Evolutionary conservation across 2,113 vertebrate species (phyloP).

Genomic region (Argyrosomus japonicus): DNA sequence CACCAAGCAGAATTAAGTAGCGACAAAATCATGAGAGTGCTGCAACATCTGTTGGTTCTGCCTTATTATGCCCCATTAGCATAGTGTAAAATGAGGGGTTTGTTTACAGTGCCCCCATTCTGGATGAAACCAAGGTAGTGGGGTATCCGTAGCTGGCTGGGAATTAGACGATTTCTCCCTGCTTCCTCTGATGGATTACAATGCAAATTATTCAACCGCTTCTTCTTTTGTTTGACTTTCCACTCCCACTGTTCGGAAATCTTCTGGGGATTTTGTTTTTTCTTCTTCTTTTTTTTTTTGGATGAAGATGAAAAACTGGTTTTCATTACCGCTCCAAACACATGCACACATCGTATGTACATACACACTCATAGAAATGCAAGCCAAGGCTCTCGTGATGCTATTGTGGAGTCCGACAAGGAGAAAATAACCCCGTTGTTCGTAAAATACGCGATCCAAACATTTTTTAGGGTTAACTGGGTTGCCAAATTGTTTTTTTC

Average conservation of each 20-base stretch:
- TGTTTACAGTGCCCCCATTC: conserved; percentile 56
- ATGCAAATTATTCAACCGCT: conserved; percentile 68
- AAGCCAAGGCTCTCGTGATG: conserved; percentile 49
- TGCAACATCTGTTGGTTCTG: conserved; percentile 76
- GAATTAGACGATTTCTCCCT: conserved; percentile 40
- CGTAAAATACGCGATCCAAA: not conserved
- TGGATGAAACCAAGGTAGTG: conserved; percentile 53
- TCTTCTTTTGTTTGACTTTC: conserved; percentile 71
- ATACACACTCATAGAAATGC: not conserved
- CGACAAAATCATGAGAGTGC: conserved; percentile 38
- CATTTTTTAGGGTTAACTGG: not conserved
- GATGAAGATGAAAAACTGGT: conserved; percentile 63
- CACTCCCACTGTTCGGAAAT: conserved; percentile 54
- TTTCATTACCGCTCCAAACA: conserved; percentile 46
- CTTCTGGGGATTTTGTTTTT: conserved; percentile 31
- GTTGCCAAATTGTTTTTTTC: conserved; percentile 21
- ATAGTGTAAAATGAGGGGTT: conserved; percentile 62
- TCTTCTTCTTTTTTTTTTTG: conserved; percentile 52
- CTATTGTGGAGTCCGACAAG: conserved; percentile 11
- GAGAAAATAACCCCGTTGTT: conserved; percentile 33
- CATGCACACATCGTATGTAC: not conserved
- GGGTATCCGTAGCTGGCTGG: conserved; percentile 50
- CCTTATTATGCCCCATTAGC: conserved; percentile 73
- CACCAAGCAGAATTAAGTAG: conserved; percentile 40
- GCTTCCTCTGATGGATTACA: conserved; percentile 65